A percentile compares a stretch with the other conserved stretches of the same genome.
These are phyloP conservation scores for Xylota sylvarum DNA, from an alignment of 2,888 invertebrate genomes.

Conservation along the genomic window DNA sequence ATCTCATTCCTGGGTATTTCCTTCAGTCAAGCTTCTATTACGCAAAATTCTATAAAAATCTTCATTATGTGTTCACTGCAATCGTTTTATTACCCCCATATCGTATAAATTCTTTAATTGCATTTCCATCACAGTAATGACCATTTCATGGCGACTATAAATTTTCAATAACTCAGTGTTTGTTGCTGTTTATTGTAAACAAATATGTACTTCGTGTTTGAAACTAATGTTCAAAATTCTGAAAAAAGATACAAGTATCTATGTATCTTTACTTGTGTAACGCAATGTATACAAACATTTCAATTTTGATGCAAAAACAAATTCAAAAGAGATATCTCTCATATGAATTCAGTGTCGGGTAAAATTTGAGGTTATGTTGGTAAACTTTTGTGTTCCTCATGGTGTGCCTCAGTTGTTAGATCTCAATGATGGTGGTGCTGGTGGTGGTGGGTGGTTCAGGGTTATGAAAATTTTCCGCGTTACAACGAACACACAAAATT, in stretches of 20 bases:
- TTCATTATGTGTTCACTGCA: conserved; percentile 1
- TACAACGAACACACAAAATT: conserved; percentile 27
- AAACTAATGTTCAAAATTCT: not conserved
- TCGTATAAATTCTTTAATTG: conserved; percentile 51
- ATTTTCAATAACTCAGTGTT: conserved; percentile 47
- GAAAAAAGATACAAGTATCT: not conserved
- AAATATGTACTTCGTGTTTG: not conserved
- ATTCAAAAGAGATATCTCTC: not conserved
- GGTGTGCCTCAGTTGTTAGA: conserved; percentile 12
- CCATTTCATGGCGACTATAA: conserved; percentile 49
- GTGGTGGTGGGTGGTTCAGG: conserved; percentile 27
- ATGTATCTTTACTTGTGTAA: not conserved
- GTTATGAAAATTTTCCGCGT: conserved; percentile 43
- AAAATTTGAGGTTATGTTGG: conserved; percentile 25
- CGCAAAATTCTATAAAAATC: conserved; percentile 11
- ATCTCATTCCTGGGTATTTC: not conserved
- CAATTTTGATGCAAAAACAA: not conserved
- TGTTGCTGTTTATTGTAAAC: conserved; percentile 31
- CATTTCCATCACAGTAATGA: conserved; percentile 57
- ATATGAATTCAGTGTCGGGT: not conserved
- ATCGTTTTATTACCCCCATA: conserved; percentile 18
- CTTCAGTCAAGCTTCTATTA: not conserved
- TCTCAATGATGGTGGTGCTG: too few relatives aligned
- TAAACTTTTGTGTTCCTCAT: conserved; percentile 35
- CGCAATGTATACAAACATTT: not conserved